Evolutionary conservation across 2,797 vertebrate species (phyloP), one percentile per base, ranked within the genome.

Genomic region (Coilia nasus): DNA sequence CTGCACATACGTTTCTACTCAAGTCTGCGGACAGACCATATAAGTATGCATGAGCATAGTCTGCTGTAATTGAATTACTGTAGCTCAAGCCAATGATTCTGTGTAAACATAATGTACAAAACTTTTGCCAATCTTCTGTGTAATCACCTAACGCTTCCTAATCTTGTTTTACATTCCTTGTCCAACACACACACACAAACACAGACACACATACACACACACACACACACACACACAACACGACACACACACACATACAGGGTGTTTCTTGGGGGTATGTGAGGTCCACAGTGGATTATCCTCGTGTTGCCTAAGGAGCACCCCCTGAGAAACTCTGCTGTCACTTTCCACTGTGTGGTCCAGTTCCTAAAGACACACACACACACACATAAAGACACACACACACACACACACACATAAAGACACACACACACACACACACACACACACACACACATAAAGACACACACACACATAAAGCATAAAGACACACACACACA

Each of bases 311-410:
- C 92, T 85, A 75, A 80, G 59, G 91, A 91, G 90, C 90, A 88
- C 82, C 56, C 12, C 17, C 84, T 89, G 91, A 91, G 92, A 92
- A 92, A 87, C 41, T 59, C 60, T 90, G 64, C 21, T 75, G 78
- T 88, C 88, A 41, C 71, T 78, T 6, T 41, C 23, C 71, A 44
- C 92, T 95, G 94, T 95, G 94, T 95, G 94, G 94, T 95, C 94
- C 86, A 81, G 88, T 75, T 9, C 83, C 31, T n/a, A 14, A 78
- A 35, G 14, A 75, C 28, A 75, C 15, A 75, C 67, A 75, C 67
- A 75, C 28, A 75, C 28, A 75, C 67, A 75, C 67, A 35, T 28
- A 75, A 28, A 75, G 28, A 35, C 28, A 75, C 28, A 75, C 28
- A 78, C 71, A 75, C 67, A 75, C 67, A 75, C 28, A 75, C 28